phyloP scores from a whole-genome alignment of 2,113 vertebrate species.

The Aphelocoma coerulescens region DNA sequence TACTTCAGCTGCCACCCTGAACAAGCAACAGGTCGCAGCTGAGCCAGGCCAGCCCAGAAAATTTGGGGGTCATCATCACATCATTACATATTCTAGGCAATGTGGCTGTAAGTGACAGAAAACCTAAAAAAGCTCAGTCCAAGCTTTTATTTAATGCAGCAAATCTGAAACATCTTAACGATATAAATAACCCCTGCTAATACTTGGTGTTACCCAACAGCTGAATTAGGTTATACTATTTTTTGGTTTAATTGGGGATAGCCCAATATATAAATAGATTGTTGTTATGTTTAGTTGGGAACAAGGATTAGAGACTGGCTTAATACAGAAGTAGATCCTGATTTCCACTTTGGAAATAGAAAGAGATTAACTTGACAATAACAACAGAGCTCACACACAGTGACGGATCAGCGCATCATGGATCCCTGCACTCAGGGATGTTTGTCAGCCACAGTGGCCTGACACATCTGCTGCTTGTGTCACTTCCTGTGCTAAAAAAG shows the following conservation, averaged over 20 bases:
- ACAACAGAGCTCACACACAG: not conserved
- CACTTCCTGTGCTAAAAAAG: not conserved
- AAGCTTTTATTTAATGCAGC: not conserved
- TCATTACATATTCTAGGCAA: not conserved
- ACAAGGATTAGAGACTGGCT: conserved; percentile 3
- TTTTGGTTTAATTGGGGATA: conserved; percentile 41
- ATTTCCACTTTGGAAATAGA: conserved; percentile 1
- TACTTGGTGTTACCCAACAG: not conserved
- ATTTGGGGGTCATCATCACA: not conserved
- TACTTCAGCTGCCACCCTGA: not conserved
- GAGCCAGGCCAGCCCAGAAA: not conserved
- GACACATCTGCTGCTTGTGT: not conserved
- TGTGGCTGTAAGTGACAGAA: not conserved
- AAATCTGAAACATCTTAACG: not conserved
- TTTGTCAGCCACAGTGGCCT: not conserved
- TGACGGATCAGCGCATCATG: rapidly evolving
- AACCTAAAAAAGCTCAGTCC: not conserved
- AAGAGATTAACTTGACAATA: conserved; percentile 1
- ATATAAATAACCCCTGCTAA: conserved; percentile 11
- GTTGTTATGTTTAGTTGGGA: conserved; percentile 31
- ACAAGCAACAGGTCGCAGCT: not conserved
- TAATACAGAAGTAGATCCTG: conserved; percentile 12
- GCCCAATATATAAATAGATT: conserved; percentile 54
- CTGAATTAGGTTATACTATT: conserved; percentile 17
- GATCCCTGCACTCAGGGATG: not conserved